Percentiles rank a stretch among this genome's conserved stretches.
These are phyloP conservation scores for Oscheius sp. DNA, from an alignment of 2,888 invertebrate genomes.

Conservation along the genomic window DNA sequence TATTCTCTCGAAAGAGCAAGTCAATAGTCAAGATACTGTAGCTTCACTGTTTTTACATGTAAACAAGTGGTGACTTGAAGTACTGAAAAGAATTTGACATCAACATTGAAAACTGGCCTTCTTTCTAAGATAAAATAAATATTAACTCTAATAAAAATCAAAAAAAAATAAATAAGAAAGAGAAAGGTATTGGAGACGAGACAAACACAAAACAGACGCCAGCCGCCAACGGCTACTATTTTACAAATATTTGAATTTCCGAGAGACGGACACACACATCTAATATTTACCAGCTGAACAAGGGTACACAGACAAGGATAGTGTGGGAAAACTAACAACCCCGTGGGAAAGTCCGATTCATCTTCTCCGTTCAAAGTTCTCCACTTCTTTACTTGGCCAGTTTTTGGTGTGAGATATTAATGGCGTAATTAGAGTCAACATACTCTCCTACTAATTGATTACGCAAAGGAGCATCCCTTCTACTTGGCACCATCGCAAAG, in stretches of 20 bases:
- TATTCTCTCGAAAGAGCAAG: too few species aligned
- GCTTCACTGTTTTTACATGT: too few species aligned
- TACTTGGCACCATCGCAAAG: slow-evolving; percentile 17
- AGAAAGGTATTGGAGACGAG: slow-evolving; percentile 5
- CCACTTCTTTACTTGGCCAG: neutral
- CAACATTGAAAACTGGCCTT: too few species aligned
- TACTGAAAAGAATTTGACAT: too few species aligned
- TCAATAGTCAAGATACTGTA: too few species aligned
- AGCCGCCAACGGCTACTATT: slow-evolving; percentile 30
- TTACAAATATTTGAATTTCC: slow-evolving; percentile 32
- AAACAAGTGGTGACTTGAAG: too few species aligned
- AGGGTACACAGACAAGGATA: slow-evolving; percentile 31
- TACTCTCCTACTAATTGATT: slow-evolving; percentile 15
- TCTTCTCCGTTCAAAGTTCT: neutral
- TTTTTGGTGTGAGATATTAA: neutral
- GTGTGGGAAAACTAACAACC: slow-evolving; percentile 30
- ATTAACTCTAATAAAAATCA: neutral
- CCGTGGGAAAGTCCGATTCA: slow-evolving; percentile 22
- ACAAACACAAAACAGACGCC: slow-evolving; percentile 21
- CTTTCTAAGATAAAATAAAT: too few species aligned
- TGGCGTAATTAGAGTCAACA: slow-evolving; percentile 22
- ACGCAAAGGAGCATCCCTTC: slow-evolving; percentile 8
- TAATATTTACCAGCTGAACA: slow-evolving; percentile 33
- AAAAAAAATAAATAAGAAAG: neutral
- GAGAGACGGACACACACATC: slow-evolving; percentile 28